Conservation (phyloP, 2,888 invertebrate genomes). For the Drosophila multiciliata region DNA sequence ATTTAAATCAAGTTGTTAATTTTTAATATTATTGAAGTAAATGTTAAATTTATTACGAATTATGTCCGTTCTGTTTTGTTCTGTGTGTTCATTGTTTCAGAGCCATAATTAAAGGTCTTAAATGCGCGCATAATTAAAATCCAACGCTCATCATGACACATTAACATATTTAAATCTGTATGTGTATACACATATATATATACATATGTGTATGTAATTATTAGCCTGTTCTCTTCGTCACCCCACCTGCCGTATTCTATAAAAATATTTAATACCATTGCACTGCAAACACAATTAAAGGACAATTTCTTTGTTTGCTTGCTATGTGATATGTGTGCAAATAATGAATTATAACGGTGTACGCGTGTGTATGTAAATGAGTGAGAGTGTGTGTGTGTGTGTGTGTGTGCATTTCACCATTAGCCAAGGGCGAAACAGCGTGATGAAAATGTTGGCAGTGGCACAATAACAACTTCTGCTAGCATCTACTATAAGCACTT, state of each 20-base stretch:
- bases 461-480: conserved; percentile 30
- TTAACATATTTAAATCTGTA: conserved; percentile 35
- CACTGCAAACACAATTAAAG: conserved; percentile 19
- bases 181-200: conserved; percentile 16
- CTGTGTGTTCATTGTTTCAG: conserved; percentile 23
- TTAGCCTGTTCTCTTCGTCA: conserved; percentile 17
- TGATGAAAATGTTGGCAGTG: conserved; percentile 19
- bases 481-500: not conserved
- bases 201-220: conserved; percentile 31
- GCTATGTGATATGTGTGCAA: conserved; percentile 4
- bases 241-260: conserved; percentile 1
- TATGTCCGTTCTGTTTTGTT: not conserved
- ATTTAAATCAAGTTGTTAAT: conserved; percentile 7
- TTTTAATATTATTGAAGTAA: conserved; percentile 15
- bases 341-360: not conserved
- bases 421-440: conserved; percentile 5
- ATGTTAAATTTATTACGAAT: conserved; percentile 13
- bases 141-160: conserved; percentile 43
- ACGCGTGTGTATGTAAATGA: not conserved
- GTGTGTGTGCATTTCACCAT: conserved; percentile 3
- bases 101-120: conserved; percentile 52
- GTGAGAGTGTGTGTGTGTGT: not conserved
- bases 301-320: conserved; percentile 4
- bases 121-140: conserved; percentile 63
- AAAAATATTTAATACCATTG: conserved; percentile 17